Percentiles rank a stretch among this genome's conserved stretches.
Evolutionary conservation across 2,888 invertebrate genomes (phyloP).

Genomic region (Acrocyrtus sp.): DNA sequence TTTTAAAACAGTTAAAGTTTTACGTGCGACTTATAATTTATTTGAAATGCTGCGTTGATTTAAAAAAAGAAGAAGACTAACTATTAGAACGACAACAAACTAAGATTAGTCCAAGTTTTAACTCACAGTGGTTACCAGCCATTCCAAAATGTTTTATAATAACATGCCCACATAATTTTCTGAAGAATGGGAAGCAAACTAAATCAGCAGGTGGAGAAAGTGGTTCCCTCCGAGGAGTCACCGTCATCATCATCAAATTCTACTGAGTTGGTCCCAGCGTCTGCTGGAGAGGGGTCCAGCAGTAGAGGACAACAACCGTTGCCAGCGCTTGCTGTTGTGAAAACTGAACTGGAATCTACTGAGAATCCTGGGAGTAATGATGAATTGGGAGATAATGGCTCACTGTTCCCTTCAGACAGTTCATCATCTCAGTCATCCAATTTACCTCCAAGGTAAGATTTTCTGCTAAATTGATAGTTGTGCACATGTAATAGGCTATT

Average conservation of each 20-base stretch:
- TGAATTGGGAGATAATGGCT: conserved; percentile 27
- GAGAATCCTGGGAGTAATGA: conserved; percentile 37
- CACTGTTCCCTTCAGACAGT: too few species aligned
- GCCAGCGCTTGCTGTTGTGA: conserved; percentile 43
- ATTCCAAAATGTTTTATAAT: too few species aligned
- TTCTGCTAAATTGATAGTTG: too few species aligned
- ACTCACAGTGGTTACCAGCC: too few species aligned
- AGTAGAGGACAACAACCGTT: conserved; percentile 28
- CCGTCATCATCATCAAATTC: conserved; percentile 2
- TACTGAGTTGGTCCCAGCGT: not conserved
- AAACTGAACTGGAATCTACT: conserved; percentile 52
- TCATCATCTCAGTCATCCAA: conserved; percentile 40
- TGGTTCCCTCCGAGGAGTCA: conserved; percentile 27
- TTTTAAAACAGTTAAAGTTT: too few species aligned
- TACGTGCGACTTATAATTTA: too few species aligned
- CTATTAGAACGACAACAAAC: too few species aligned
- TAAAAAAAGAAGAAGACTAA: too few species aligned
- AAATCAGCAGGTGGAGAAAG: conserved; percentile 25
- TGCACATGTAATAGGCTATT: too few species aligned
- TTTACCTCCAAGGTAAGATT: conserved; percentile 62
- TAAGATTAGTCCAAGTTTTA: too few species aligned
- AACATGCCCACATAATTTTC: too few species aligned
- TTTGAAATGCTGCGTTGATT: too few species aligned
- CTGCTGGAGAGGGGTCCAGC: not conserved
- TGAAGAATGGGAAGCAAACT: conserved; percentile 34